Evolutionary conservation across 1,140 invertebrate genomes (phyloP), one percentile per base, ranked within the genome.

Genomic region (Cydia splendana): DNA sequence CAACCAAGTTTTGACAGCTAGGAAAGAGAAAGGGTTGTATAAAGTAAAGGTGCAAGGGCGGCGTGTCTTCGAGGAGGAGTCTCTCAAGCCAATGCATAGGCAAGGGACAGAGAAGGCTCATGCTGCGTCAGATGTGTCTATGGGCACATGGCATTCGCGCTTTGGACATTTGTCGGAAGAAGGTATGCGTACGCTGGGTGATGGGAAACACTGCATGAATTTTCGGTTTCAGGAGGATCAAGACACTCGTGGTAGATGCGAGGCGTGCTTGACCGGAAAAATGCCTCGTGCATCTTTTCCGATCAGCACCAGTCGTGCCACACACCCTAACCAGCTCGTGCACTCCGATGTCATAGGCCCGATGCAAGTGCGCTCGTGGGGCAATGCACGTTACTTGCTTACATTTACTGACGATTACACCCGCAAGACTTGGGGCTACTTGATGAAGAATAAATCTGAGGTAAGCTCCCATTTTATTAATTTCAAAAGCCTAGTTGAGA

Each of bases 401-500:
- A 91, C 93, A 0, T 91, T 94, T 45, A 93, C 91, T 3, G 93
- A 94, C 82, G 92, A 94, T 38, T 91, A 75, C 74, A 84, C 87
- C 7, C 80, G 88, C 57, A 92, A 90, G 82, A 84, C 86, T 77
- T 85, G 82, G 77, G 83, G 92, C 15, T 86, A 89, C 75, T 81
- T 93, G 69, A 69, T 94, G n/a, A 88, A 86, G 57, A 80, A 83
- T 2, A 94, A 94, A 82, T 82, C 71, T 73, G 83, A 91, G 45
- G 89, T 91, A 2, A 80, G 88, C 12, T 65, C 87, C 10, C 83
- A 84, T 78, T 90, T 93, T 53, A 81, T 84, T 77, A 76, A 90
- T 57, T 90, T 87, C 75, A 86, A 84, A 81, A 76, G n/a, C 18
- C 13, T 80, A 15, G 81, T 89, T 7, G 82, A 91, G 76, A 90